Evolutionary conservation across 2,113 vertebrate genomes (phyloP).

Genomic region (Paralichthys olivaceus): DNA sequence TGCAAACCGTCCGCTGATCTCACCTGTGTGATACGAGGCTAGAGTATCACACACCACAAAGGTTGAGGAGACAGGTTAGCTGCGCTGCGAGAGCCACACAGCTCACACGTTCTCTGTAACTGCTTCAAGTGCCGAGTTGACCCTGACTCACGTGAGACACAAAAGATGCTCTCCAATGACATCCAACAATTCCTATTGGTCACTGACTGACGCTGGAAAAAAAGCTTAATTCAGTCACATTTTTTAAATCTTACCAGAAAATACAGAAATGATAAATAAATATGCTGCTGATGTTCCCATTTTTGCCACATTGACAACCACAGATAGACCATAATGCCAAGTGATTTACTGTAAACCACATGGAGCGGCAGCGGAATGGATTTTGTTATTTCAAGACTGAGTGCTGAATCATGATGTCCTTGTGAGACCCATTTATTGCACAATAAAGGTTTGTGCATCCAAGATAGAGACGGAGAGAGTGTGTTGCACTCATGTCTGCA

Average conservation of each 20-base stretch:
- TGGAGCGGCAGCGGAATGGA: conserved; percentile 32
- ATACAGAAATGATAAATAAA: conserved; percentile 1
- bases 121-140: conserved; percentile 24
- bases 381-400: conserved; percentile 38
- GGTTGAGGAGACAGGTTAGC: conserved; percentile 14
- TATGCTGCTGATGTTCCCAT: neutral
- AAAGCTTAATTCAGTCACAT: neutral
- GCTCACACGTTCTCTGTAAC: conserved; percentile 10
- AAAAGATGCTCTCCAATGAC: conserved; percentile 7
- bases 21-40: conserved; percentile 30
- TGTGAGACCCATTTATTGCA: conserved; percentile 37
- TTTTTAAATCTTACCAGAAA: conserved; percentile 32
- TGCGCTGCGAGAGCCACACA: neutral
- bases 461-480: conserved; percentile 8
- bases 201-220: neutral
- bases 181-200: neutral
- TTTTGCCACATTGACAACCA: conserved; percentile 9
- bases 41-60: conserved; percentile 46
- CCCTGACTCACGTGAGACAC: conserved; percentile 15
- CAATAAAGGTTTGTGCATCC: conserved; percentile 31
- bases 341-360: conserved; percentile 38
- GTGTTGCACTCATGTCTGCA: conserved; percentile 13
- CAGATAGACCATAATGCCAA: conserved; percentile 24
- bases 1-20: conserved; percentile 40
- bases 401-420: conserved; percentile 45